Percentiles rank a stretch among this genome's conserved stretches.
phyloP scores from a whole-genome alignment of 2,888 invertebrate species.

The Tuta absoluta region DNA sequence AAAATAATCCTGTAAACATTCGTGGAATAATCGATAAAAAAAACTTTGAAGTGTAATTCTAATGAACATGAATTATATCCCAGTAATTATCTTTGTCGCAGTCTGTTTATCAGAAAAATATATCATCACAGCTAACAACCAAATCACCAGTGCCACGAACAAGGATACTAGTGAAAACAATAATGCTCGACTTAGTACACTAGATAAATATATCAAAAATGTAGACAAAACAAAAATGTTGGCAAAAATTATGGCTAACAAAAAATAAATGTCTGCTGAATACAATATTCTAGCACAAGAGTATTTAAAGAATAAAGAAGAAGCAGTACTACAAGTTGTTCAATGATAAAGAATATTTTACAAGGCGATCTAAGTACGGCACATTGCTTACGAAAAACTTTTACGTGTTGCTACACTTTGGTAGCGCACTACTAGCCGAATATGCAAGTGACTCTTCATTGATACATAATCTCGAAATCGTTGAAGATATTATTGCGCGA shows the following conservation, averaged over 20 bases:
- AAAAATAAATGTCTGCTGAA: neutral
- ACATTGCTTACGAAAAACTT: neutral
- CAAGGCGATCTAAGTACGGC: too few relatives aligned
- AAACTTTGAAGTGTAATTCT: too few relatives aligned
- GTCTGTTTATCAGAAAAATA: too few relatives aligned
- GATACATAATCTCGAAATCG: neutral
- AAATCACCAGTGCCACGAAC: neutral
- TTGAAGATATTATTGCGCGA: neutral
- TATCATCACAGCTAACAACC: constrained; percentile 12
- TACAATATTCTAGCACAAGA: neutral
- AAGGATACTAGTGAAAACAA: neutral
- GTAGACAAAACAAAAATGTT: neutral
- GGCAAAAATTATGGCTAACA: neutral
- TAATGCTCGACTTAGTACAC: too few relatives aligned
- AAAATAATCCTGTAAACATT: too few relatives aligned
- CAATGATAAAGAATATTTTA: too few relatives aligned
- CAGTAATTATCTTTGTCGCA: neutral
- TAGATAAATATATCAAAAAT: too few relatives aligned
- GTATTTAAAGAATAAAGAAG: neutral
- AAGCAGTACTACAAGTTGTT: neutral
- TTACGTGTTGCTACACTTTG: neutral
- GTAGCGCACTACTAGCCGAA: neutral
- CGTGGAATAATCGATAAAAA: too few relatives aligned
- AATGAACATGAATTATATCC: neutral
- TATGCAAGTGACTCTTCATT: neutral